These are phyloP conservation scores for Lasiurus cinereus DNA, from an alignment of 2,113 vertebrate species.

Conservation along the genomic window DNA sequence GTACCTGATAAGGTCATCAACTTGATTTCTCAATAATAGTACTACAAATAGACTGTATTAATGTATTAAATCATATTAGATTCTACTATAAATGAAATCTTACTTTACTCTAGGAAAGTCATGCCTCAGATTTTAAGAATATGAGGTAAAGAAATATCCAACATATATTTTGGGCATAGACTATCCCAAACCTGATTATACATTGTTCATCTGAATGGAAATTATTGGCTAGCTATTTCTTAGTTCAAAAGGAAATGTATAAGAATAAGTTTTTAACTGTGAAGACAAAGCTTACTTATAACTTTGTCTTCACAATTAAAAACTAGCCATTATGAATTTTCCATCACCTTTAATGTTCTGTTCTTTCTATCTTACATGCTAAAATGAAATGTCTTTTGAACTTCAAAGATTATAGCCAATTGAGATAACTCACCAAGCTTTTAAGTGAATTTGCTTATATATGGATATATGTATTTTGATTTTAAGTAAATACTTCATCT, in stretches of 20 bases:
- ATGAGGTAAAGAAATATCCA: slow-evolving; percentile 11
- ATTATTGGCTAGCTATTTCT: neutral
- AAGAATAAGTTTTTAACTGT: slow-evolving; percentile 6
- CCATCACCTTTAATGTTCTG: neutral
- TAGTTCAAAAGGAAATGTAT: neutral
- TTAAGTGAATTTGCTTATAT: neutral
- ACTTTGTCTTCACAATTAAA: too few relatives aligned
- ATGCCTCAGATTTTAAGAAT: slow-evolving; percentile 52
- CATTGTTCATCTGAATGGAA: neutral
- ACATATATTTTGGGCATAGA: slow-evolving; percentile 1
- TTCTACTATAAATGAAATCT: neutral
- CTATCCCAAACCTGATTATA: neutral
- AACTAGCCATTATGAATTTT: neutral
- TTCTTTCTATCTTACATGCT: neutral
- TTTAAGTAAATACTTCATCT: neutral
- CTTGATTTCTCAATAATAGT: slow-evolving; percentile 49
- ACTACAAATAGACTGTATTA: slow-evolving; percentile 6
- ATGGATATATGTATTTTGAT: neutral
- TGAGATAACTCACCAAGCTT: slow-evolving; percentile 34
- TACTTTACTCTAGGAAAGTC: slow-evolving; percentile 38
- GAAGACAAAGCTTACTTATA: slow-evolving; percentile 45
- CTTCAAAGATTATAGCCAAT: neutral
- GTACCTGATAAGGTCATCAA: neutral
- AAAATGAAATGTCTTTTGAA: slow-evolving; percentile 43
- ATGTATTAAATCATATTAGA: slow-evolving; percentile 38